A percentile compares a stretch with the other conserved stretches of the same genome.
phyloP scores from a whole-genome alignment of 2,113 vertebrate species.

The Apteryx mantelli region DNA sequence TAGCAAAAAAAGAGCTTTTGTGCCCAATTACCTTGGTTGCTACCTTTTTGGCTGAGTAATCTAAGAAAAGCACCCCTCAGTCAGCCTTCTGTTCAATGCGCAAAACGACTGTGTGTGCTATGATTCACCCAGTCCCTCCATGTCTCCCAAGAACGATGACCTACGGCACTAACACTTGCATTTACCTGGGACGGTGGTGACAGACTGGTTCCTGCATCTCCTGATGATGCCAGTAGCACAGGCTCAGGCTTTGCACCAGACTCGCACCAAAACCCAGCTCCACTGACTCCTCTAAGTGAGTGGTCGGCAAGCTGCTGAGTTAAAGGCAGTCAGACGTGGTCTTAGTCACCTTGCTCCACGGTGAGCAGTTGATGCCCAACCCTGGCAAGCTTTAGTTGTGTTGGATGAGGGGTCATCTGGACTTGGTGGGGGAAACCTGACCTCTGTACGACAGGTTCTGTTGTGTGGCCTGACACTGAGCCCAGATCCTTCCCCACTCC shows the following conservation, averaged over 20 bases:
- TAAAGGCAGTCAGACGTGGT: neutral
- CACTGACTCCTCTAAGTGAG: neutral
- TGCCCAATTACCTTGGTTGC: neutral
- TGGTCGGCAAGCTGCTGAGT: neutral
- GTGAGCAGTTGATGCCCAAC: neutral
- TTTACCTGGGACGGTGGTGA: neutral
- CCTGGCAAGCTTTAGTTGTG: neutral
- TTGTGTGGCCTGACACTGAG: neutral
- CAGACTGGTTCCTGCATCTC: neutral
- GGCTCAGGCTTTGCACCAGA: neutral
- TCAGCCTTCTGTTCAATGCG: slow-evolving; percentile 3
- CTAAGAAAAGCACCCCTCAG: neutral
- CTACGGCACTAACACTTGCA: rapidly evolving
- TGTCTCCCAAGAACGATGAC: neutral
- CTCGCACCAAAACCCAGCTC: neutral
- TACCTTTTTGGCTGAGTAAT: slow-evolving; percentile 18
- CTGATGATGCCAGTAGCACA: neutral
- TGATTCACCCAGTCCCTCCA: neutral
- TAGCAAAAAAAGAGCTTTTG: neutral
- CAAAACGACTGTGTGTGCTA: neutral
- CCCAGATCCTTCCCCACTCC: neutral
- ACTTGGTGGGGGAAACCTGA: neutral
- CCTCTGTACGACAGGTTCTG: neutral
- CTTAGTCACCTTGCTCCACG: neutral
- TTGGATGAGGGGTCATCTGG: neutral